phyloP scores from a whole-genome alignment of 2,797 vertebrate genomes.

The Molossus alvarezi region DNA sequence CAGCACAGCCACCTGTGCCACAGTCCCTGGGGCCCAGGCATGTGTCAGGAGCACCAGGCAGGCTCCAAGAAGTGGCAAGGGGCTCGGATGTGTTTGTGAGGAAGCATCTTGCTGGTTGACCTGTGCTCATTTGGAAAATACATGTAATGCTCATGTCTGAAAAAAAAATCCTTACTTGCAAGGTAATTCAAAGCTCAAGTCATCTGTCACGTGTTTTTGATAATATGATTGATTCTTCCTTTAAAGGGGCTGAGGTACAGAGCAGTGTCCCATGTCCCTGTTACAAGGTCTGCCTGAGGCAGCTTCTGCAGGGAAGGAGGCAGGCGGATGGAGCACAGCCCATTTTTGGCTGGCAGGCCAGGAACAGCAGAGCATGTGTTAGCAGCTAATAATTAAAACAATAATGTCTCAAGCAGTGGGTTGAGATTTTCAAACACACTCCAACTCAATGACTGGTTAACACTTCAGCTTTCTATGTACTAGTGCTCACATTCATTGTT shows the following conservation, averaged over 20 bases:
- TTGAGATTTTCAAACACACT: conserved; percentile 83
- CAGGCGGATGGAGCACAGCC: neutral
- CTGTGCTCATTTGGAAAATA: neutral
- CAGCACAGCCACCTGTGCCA: neutral
- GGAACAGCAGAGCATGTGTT: conserved; percentile 75
- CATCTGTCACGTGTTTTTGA: neutral
- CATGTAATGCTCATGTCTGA: neutral
- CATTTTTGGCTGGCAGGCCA: conserved; percentile 70
- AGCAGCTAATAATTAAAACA: conserved; percentile 89
- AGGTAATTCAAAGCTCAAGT: conserved; percentile 25
- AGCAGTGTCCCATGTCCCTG: fast-evolving
- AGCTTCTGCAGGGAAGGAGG: neutral
- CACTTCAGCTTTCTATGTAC: conserved; percentile 72
- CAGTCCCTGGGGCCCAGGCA: neutral
- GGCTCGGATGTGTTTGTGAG: too few species aligned
- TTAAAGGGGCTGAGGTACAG: neutral
- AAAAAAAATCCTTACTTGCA: neutral
- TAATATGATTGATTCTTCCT: neutral
- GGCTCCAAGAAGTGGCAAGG: neutral
- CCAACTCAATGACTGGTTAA: conserved; percentile 63
- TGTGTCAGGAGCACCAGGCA: neutral
- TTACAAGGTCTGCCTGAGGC: neutral
- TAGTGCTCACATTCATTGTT: neutral
- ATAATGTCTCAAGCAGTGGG: conserved; percentile 82
- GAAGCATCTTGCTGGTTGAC: neutral